These are phyloP conservation scores for Corythornis cristatus DNA, from an alignment of 2,113 vertebrate species.

Conservation along the genomic window DNA sequence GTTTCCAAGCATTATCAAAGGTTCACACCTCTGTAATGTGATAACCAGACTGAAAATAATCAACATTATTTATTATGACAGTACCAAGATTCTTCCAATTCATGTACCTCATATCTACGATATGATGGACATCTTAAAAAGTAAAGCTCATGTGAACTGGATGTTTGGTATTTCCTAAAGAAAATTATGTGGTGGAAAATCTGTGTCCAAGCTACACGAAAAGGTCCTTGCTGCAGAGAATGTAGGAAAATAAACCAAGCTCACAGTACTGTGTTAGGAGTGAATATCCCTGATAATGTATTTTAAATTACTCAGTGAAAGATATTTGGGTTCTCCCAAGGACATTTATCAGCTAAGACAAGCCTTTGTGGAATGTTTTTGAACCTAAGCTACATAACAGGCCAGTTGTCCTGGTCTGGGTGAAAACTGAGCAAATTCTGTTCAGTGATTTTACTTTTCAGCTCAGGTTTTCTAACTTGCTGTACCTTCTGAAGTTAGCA, in stretches of 20 bases:
- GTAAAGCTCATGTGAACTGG: not conserved
- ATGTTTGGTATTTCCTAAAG: not conserved
- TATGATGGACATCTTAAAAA: not conserved
- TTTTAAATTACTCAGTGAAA: constrained; percentile 21
- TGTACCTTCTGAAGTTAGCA: too few relatives aligned
- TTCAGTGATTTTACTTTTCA: too few relatives aligned
- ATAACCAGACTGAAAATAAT: not conserved
- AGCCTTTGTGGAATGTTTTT: constrained; percentile 14
- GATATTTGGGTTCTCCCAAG: constrained; percentile 18
- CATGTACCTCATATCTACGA: not conserved
- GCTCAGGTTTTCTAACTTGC: too few relatives aligned
- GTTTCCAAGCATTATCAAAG: not conserved
- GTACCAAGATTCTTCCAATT: not conserved
- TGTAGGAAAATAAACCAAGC: not conserved
- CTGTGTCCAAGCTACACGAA: not conserved
- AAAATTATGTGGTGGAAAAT: not conserved
- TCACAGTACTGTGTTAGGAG: not conserved
- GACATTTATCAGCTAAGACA: constrained; percentile 47
- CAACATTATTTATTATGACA: not conserved
- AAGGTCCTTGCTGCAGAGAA: not conserved
- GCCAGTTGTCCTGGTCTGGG: too few relatives aligned
- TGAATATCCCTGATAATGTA: not conserved
- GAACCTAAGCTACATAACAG: constrained; percentile 14
- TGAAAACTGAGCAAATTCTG: too few relatives aligned
- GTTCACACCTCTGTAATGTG: not conserved